Percentiles rank a stretch among this genome's conserved stretches.
Evolutionary conservation across 2,797 vertebrate species (phyloP).

Genomic region (Synanceia verrucosa): DNA sequence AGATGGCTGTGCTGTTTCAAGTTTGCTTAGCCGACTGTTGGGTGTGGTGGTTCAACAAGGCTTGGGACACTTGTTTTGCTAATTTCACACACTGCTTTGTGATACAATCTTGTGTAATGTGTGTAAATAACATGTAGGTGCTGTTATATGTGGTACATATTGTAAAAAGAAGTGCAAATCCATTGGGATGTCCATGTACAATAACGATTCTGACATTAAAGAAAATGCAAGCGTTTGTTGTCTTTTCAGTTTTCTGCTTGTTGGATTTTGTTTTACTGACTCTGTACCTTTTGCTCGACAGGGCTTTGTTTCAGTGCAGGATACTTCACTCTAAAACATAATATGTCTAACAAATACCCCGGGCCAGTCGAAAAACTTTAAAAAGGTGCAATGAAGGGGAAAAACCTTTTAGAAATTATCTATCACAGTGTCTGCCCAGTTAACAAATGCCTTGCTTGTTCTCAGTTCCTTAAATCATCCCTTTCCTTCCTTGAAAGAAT

Average conservation of each 20-base stretch:
- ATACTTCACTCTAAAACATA: not conserved
- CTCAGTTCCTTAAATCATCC: not conserved
- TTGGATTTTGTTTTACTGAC: not conserved
- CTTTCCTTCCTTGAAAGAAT: not conserved
- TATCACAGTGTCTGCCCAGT: not conserved
- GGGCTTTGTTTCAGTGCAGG: not conserved
- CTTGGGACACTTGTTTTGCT: slow-evolving; percentile 45
- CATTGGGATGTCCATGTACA: slow-evolving; percentile 83
- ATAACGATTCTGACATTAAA: slow-evolving; percentile 86
- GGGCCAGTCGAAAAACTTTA: not conserved
- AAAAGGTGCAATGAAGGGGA: slow-evolving; percentile 1
- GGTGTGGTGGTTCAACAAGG: slow-evolving; percentile 28
- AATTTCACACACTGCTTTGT: slow-evolving; percentile 85
- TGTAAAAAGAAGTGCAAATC: slow-evolving; percentile 84
- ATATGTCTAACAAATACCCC: not conserved
- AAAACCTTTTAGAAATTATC: not conserved
- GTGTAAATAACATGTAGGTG: slow-evolving; percentile 87
- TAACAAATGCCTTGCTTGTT: slow-evolving; percentile 1
- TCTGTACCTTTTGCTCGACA: not conserved
- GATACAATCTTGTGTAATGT: slow-evolving; percentile 85
- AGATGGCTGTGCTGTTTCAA: slow-evolving; percentile 43
- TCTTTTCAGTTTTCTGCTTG: slow-evolving; percentile 4
- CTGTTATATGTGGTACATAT: slow-evolving; percentile 87
- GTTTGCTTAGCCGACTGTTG: slow-evolving; percentile 36
- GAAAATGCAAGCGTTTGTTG: slow-evolving; percentile 64